Evolutionary conservation across 2,888 invertebrate species (phyloP).

Genomic region (Oligia fasciuncula): DNA sequence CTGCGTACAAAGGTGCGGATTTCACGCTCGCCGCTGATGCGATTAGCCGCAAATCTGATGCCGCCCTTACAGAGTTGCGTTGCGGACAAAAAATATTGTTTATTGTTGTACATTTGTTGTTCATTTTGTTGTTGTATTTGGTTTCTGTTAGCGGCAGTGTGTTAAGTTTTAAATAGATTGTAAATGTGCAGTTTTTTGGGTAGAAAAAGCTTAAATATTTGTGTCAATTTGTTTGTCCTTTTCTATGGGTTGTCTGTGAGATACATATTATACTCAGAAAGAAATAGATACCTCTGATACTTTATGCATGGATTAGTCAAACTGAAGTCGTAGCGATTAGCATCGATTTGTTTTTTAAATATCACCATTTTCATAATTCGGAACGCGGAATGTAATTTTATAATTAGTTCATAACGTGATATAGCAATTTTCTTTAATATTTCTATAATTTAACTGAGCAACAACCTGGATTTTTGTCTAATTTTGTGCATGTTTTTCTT

Average conservation of each 20-base stretch:
- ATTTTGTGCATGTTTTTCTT: too few species aligned
- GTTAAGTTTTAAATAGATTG: conserved; percentile 34
- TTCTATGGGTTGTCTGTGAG: background rate
- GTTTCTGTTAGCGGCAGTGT: conserved; percentile 32
- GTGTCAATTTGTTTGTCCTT: conserved; percentile 12
- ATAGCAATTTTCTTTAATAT: too few species aligned
- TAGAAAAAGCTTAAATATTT: background rate
- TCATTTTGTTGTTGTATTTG: conserved; percentile 46
- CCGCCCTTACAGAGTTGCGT: conserved; percentile 54
- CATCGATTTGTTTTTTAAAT: too few species aligned
- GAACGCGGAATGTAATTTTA: too few species aligned
- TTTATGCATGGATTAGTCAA: too few species aligned
- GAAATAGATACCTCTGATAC: conserved; percentile 11
- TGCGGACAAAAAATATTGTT: conserved; percentile 55
- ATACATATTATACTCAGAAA: background rate
- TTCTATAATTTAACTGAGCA: too few species aligned
- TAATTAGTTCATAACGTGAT: too few species aligned
- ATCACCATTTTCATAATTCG: too few species aligned
- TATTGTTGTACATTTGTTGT: conserved; percentile 56
- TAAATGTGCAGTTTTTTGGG: conserved; percentile 1
- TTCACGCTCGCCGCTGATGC: conserved; percentile 67
- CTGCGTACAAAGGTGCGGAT: conserved; percentile 59
- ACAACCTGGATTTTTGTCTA: too few species aligned
- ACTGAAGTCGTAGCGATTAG: too few species aligned
- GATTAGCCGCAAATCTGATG: conserved; percentile 64